A percentile compares a stretch with the other conserved stretches of the same genome.
Evolutionary conservation across 2,797 vertebrate species (phyloP).

Genomic region (Taenioides sp.): DNA sequence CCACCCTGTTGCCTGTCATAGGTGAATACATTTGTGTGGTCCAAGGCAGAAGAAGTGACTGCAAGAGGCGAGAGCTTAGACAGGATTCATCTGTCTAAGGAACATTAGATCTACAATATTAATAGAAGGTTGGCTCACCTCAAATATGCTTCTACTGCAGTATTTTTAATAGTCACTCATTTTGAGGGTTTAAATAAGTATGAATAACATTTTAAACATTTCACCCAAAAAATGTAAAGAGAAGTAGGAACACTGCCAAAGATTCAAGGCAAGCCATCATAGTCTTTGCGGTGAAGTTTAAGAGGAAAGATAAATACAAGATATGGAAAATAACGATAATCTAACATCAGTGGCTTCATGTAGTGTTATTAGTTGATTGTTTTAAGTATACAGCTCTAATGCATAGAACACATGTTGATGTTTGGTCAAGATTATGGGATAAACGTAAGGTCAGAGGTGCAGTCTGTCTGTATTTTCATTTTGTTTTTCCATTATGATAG

Average conservation of each 20-base stretch:
- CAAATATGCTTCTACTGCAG: neutral
- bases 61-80: constrained; percentile 28
- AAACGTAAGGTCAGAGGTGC: neutral
- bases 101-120: constrained; percentile 9
- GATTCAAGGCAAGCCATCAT: neutral
- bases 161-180: neutral
- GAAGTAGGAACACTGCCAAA: constrained; percentile 37
- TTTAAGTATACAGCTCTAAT: constrained; percentile 1
- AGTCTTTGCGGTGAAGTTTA: neutral
- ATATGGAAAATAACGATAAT: neutral
- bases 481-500: neutral
- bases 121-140: constrained; percentile 21
- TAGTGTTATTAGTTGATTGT: neutral
- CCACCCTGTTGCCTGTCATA: constrained; percentile 27
- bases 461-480: neutral
- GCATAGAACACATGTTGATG: neutral
- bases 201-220: constrained; percentile 16
- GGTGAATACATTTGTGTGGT: constrained; percentile 56
- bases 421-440: neutral
- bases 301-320: neutral
- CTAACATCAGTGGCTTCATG: neutral
- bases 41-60: constrained; percentile 52
- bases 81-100: no score
- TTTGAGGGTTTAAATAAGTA: constrained; percentile 8
- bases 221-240: constrained; percentile 38